These are phyloP conservation scores for Agapostemon virescens DNA, from an alignment of 2,888 invertebrate genomes.

Conservation along the genomic window DNA sequence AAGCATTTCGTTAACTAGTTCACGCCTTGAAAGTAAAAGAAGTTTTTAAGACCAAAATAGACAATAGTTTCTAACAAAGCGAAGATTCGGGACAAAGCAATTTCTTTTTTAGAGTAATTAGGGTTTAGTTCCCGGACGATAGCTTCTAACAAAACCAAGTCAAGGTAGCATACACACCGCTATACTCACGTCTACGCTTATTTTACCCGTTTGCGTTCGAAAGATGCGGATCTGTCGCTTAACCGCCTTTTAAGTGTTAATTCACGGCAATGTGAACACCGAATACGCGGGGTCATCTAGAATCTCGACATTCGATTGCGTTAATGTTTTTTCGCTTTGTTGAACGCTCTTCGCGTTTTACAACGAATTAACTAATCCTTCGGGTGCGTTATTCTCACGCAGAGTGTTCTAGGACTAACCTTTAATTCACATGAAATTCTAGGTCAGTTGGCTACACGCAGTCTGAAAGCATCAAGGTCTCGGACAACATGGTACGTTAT, in stretches of 20 bases:
- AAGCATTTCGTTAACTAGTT: not conserved
- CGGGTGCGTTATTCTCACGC: not conserved
- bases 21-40: not conserved
- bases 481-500: conserved; percentile 49
- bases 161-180: not conserved
- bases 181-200: not conserved
- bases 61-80: not conserved
- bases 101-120: not conserved
- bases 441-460: conserved; percentile 35
- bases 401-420: not conserved
- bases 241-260: not conserved
- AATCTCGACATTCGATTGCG: not conserved
- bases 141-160: not conserved
- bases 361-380: conserved; percentile 3
- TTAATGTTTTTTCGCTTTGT: not conserved
- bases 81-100: not conserved
- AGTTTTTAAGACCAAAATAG: not conserved
- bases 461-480: conserved; percentile 57
- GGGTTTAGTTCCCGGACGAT: not conserved
- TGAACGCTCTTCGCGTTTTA: not conserved
- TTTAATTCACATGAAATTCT: conserved; percentile 42
- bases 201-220: not conserved
- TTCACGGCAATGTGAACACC: not conserved
- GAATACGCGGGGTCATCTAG: not conserved
- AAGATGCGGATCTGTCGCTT: not conserved